A percentile compares a stretch with the other conserved stretches of the same genome.
These are phyloP conservation scores for Cerastis leucographa DNA, from an alignment of 2,888 invertebrate species.

Conservation along the genomic window DNA sequence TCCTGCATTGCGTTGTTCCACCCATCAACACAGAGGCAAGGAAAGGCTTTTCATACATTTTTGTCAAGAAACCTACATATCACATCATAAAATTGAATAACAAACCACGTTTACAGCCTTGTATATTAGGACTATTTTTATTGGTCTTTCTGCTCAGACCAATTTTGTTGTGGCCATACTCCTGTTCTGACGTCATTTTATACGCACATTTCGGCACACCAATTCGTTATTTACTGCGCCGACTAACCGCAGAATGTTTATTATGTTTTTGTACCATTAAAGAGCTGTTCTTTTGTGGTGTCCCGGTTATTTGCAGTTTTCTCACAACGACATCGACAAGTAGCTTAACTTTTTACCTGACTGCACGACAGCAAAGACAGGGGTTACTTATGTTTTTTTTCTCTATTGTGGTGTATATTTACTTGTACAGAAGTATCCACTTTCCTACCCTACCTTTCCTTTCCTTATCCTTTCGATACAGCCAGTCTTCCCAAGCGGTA, in stretches of 20 bases:
- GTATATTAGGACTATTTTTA: not conserved
- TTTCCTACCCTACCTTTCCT: too few relatives aligned
- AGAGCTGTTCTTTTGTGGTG: not conserved
- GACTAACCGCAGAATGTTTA: conserved; percentile 34
- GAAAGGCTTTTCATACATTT: too few relatives aligned
- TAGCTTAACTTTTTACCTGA: not conserved
- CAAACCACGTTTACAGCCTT: too few relatives aligned
- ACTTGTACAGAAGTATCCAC: not conserved
- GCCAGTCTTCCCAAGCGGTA: not conserved
- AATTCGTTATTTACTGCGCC: conserved; percentile 38
- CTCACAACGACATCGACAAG: not conserved
- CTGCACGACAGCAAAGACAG: not conserved
- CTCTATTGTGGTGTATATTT: not conserved
- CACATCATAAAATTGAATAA: too few relatives aligned
- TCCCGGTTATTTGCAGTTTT: not conserved
- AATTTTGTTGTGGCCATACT: not conserved
- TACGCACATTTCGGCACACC: conserved; percentile 43
- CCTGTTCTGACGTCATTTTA: conserved; percentile 40
- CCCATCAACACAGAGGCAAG: too few relatives aligned
- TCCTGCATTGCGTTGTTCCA: too few relatives aligned
- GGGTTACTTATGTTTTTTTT: not conserved
- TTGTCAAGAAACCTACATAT: too few relatives aligned
- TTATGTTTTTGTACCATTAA: conserved; percentile 26
- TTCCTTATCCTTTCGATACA: not conserved
- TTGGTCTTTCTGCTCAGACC: conserved; percentile 12